A percentile compares a stretch with the other conserved stretches of the same genome.
phyloP scores from a whole-genome alignment of 2,113 vertebrate genomes.

The Panthera uncia region DNA sequence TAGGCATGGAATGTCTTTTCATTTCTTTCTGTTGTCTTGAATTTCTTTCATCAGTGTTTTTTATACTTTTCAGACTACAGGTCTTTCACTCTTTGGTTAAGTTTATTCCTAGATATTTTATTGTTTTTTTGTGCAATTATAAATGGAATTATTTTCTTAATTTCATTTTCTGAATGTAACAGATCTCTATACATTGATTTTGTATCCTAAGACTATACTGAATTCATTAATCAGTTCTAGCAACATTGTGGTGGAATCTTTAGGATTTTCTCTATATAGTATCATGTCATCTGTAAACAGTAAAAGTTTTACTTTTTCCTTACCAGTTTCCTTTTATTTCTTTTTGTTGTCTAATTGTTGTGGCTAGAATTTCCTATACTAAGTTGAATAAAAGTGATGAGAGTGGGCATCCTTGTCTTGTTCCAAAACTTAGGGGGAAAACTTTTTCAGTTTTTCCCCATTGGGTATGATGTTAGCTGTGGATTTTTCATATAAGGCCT shows the following conservation, averaged over 20 bases:
- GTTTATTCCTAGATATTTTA: not conserved
- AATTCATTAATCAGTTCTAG: not conserved
- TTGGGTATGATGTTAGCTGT: not conserved
- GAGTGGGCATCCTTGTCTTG: not conserved
- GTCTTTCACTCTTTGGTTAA: not conserved
- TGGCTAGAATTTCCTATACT: not conserved
- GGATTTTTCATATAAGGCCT: not conserved
- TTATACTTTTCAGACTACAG: not conserved
- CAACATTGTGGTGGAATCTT: not conserved
- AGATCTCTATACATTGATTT: not conserved
- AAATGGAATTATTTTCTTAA: not conserved
- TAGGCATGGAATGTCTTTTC: not conserved
- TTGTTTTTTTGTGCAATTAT: not conserved
- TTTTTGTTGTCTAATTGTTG: not conserved
- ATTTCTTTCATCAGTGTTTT: not conserved
- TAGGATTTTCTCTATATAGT: not conserved
- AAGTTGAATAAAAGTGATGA: not conserved
- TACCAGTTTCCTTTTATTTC: not conserved
- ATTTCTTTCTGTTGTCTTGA: not conserved
- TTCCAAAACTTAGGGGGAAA: not conserved
- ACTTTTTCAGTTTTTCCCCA: not conserved
- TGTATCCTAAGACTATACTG: not conserved
- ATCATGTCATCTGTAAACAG: not conserved
- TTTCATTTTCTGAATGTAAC: not conserved
- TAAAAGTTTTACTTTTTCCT: not conserved